Percentiles rank a stretch among this genome's conserved stretches.
These are phyloP conservation scores for Leucophenga montana DNA, from an alignment of 2,888 invertebrate species.

Conservation along the genomic window DNA sequence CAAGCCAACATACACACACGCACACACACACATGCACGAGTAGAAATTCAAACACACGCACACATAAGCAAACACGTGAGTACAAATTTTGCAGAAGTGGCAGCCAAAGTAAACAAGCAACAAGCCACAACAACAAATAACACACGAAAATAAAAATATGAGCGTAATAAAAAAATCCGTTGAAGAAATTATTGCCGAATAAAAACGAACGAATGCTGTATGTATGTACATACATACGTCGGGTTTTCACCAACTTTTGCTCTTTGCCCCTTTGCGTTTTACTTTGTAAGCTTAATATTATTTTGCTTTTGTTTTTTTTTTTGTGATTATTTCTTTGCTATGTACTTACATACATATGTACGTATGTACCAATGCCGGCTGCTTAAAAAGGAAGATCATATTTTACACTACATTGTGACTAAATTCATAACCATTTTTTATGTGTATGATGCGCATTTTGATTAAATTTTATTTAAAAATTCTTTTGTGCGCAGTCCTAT, in stretches of 20 bases:
- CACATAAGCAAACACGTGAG: too few species aligned
- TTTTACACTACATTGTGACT: too few species aligned
- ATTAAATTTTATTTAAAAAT: too few species aligned
- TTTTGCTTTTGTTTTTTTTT: conserved; percentile 25
- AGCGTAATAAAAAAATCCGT: conserved; percentile 27
- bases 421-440: too few species aligned
- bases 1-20: not conserved
- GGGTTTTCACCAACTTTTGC: not conserved
- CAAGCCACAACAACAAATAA: not conserved
- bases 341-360: too few species aligned
- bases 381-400: too few species aligned
- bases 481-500: too few species aligned
- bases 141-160: conserved; percentile 27
- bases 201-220: too few species aligned
- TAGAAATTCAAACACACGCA: not conserved
- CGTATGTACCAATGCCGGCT: too few species aligned
- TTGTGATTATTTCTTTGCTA: not conserved
- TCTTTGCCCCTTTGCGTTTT: conserved; percentile 50
- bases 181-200: not conserved
- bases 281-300: conserved; percentile 45
- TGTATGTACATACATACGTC: too few species aligned
- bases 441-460: too few species aligned
- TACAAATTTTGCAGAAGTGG: not conserved
- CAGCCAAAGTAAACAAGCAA: conserved; percentile 13
- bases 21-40: not conserved